These are phyloP conservation scores for Ornithoptera alexandrae DNA, from an alignment of 2,888 invertebrate genomes.

Conservation along the genomic window DNA sequence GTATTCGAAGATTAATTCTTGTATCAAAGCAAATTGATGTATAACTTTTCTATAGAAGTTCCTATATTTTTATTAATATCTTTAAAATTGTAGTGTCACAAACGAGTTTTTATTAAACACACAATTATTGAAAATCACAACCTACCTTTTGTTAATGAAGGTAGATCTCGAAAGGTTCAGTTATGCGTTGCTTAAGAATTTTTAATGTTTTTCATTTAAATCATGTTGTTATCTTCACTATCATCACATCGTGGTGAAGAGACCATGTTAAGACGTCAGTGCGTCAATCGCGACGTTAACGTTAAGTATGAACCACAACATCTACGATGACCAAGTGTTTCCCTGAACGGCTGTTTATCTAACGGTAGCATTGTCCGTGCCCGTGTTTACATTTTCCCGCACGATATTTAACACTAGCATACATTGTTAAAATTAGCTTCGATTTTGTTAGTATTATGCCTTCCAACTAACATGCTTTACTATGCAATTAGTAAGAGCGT, in stretches of 20 bases:
- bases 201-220: background rate
- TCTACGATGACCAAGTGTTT: slow-evolving; percentile 48
- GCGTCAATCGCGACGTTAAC: background rate
- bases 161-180: too few species aligned
- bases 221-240: background rate
- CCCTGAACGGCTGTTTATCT: slow-evolving; percentile 56
- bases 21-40: too few species aligned
- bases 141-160: too few species aligned
- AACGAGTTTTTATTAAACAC: too few species aligned
- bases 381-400: slow-evolving; percentile 50
- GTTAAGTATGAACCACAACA: slow-evolving; percentile 28
- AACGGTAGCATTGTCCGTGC: slow-evolving; percentile 55
- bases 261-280: background rate
- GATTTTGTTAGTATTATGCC: slow-evolving; percentile 51
- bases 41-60: too few species aligned
- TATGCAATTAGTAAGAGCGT: slow-evolving; percentile 47
- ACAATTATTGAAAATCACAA: too few species aligned
- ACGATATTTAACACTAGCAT: slow-evolving; percentile 47
- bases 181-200: background rate
- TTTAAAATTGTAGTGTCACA: too few species aligned
- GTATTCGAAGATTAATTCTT: too few species aligned
- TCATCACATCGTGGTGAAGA: background rate
- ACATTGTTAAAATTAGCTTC: slow-evolving; percentile 62
- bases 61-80: too few species aligned
- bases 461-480: slow-evolving; percentile 45